Evolutionary conservation across 2,113 vertebrate species (phyloP), one percentile per base, ranked within the genome.

Genomic region (Corythornis madagascariensis): DNA sequence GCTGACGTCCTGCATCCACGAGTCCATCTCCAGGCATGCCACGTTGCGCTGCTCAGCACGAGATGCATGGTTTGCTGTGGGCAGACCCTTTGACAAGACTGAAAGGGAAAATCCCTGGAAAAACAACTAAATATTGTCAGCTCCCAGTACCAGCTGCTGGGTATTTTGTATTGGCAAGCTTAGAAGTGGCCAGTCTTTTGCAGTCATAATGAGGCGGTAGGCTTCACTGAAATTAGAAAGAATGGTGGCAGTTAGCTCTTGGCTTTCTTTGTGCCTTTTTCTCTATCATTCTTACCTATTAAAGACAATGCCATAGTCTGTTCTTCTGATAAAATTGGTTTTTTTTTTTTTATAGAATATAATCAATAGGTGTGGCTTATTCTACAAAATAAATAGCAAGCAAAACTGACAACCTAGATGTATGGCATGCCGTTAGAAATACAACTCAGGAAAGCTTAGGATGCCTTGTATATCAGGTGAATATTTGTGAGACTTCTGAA

Each of bases 21-120:
- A 60, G 50, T 60, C 11, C 0, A 38, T 28, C 38, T 69, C 21
- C 22, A 31, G 33, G 28, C 11, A 20, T 8, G 6, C 13, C 2
- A 2, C 13, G 7, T 28, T 56, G 33, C 10, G 6, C 28, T 47
- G 48, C 8, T 5, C 40, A 38, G 22, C 1, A 1, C 31, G n/a
- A 73, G 71, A 43, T 25, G 12, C 1, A 1, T 45, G 57, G 29
- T 11, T 29, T 86, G 59, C 59, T 71, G 45, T 57, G 47, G 24
- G 40, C 40, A n/a, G 52, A 31, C 40, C 31, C 11, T 77, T 73
- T 63, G 40, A 80, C 33, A 77, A 31, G 52, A 59, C 26, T 2
- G 2, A 81, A 28, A 9, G 60, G 53, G n/a, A 81, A 2, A 38
- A 38, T 38, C 48, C 92, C 28, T 29, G 81, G 61, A 77, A 80